Evolutionary conservation across 2,888 invertebrate species (phyloP).

Genomic region (Phlogophora meticulosa): DNA sequence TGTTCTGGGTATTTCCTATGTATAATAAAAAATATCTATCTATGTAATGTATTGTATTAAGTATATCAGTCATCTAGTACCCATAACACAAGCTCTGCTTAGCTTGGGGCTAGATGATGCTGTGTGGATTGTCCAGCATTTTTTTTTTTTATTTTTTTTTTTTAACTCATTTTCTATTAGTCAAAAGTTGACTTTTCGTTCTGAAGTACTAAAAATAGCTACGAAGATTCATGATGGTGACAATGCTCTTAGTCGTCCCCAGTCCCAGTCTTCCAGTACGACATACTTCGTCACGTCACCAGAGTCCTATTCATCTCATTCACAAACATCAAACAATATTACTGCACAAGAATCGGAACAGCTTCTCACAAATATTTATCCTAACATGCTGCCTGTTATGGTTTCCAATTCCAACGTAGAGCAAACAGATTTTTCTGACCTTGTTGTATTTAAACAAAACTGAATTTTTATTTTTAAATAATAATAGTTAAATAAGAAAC

Average conservation of each 20-base stretch:
- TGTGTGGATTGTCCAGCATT: too few species aligned
- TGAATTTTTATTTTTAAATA: conserved; percentile 12
- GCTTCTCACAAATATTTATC: conserved; percentile 22
- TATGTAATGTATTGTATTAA: too few species aligned
- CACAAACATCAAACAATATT: conserved; percentile 28
- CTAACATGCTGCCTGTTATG: conserved; percentile 18
- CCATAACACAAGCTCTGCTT: too few species aligned
- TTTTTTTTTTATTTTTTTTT: too few species aligned
- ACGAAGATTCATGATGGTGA: conserved; percentile 27
- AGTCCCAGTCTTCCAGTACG: conserved; percentile 27
- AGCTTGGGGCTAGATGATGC: too few species aligned
- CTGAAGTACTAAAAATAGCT: conserved; percentile 45
- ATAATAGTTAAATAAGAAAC: conserved; percentile 16
- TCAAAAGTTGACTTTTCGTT: conserved; percentile 45
- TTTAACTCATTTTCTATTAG: conserved; percentile 34
- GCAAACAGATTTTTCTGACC: conserved; percentile 27
- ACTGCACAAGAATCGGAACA: conserved; percentile 25
- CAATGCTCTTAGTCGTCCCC: conserved; percentile 28
- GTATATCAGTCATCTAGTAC: too few species aligned
- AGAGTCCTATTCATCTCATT: conserved; percentile 26
- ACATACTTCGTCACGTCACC: conserved; percentile 26
- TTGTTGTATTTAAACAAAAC: conserved; percentile 19
- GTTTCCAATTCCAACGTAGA: conserved; percentile 24
- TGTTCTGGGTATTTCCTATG: too few species aligned
- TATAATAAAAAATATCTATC: too few species aligned